A percentile compares a stretch with the other conserved stretches of the same genome.
These are phyloP conservation scores for Xylocopa sonorina DNA, from an alignment of 1,140 invertebrate genomes.

Conservation along the genomic window DNA sequence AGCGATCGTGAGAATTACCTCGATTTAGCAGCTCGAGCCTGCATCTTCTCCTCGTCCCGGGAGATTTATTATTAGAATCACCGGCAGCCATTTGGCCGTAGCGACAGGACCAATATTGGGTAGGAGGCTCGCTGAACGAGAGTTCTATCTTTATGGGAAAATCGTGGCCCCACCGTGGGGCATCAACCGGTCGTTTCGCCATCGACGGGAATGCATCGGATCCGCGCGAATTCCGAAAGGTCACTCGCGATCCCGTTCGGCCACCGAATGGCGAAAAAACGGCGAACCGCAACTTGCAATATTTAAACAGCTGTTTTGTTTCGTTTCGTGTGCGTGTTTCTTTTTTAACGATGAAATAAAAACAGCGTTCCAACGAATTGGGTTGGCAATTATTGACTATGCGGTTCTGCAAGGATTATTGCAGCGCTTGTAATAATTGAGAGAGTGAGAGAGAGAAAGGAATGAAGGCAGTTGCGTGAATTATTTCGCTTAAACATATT, in stretches of 20 bases:
- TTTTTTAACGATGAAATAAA: not conserved
- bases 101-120: slow-evolving; percentile 31
- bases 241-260: slow-evolving; percentile 57
- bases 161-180: slow-evolving; percentile 48
- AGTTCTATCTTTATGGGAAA: slow-evolving; percentile 61
- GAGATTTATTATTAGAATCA: slow-evolving; percentile 33
- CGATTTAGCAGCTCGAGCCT: not conserved
- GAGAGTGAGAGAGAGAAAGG: no score
- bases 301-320: not conserved
- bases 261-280: no score
- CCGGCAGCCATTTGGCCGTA: not conserved
- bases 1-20: not conserved
- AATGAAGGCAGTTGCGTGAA: no score
- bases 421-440: not conserved
- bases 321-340: no score
- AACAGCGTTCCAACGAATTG: not conserved
- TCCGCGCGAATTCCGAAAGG: slow-evolving; percentile 76
- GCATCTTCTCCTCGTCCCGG: not conserved
- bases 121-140: not conserved
- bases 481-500: no score
- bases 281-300: no score
- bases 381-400: not conserved
- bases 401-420: not conserved
- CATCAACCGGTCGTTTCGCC: slow-evolving; percentile 71
- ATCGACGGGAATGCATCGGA: slow-evolving; percentile 70